These are phyloP conservation scores for Morus bassanus DNA, from an alignment of 2,797 vertebrate genomes.

Conservation along the genomic window DNA sequence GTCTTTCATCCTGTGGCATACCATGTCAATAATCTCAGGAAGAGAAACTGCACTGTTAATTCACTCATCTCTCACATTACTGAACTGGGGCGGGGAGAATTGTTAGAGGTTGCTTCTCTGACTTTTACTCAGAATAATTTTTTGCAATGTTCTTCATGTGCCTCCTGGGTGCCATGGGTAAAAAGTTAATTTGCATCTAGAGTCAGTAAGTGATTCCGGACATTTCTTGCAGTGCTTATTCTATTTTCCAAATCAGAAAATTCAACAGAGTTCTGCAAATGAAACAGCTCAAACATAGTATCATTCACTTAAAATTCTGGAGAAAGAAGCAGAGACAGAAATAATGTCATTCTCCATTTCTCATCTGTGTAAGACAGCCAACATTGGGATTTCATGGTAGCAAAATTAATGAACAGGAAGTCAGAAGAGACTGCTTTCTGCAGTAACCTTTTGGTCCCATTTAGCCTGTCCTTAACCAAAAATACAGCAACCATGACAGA, in stretches of 20 bases:
- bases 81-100: conserved; percentile 8
- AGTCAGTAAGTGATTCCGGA: background rate
- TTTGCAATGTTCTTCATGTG: conserved; percentile 69
- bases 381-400: background rate
- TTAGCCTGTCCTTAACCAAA: background rate
- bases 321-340: background rate
- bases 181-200: background rate
- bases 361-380: background rate
- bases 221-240: background rate
- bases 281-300: background rate
- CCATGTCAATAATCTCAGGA: conserved; percentile 53
- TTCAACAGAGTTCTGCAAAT: conserved; percentile 28
- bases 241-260: conserved; percentile 30
- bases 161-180: conserved; percentile 60
- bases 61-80: conserved; percentile 63
- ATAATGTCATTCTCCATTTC: background rate
- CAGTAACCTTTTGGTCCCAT: background rate
- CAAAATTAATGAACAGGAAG: background rate
- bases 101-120: conserved; percentile 64
- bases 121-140: conserved; percentile 72
- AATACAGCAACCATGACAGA: background rate
- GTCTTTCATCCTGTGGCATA: conserved; percentile 53
- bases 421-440: background rate
- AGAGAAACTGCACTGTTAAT: conserved; percentile 48
- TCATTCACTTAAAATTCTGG: background rate